Percentiles rank a stretch among this genome's conserved stretches.
phyloP scores from a whole-genome alignment of 2,888 invertebrate species.

The Unio pictorum region DNA sequence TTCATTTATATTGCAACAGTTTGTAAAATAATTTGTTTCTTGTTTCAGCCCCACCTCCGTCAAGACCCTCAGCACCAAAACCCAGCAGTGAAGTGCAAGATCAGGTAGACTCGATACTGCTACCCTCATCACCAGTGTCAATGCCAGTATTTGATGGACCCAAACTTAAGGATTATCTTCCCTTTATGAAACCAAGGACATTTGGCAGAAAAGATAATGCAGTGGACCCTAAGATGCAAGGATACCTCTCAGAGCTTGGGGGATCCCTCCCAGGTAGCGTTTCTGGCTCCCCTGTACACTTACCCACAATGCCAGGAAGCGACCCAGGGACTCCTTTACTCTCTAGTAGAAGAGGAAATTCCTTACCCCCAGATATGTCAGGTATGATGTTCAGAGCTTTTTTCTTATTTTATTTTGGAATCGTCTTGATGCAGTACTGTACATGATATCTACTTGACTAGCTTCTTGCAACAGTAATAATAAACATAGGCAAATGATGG shows the following conservation, averaged over 20 bases:
- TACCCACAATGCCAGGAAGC: conserved; percentile 28
- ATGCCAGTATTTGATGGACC: conserved; percentile 73
- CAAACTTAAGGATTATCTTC: conserved; percentile 91
- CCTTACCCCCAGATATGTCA: too few species aligned
- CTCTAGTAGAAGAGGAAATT: too few species aligned
- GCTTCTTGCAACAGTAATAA: too few species aligned
- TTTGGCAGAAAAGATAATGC: conserved; percentile 60
- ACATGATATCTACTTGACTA: too few species aligned
- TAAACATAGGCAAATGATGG: too few species aligned
- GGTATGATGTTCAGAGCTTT: too few species aligned
- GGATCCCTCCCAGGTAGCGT: conserved; percentile 42
- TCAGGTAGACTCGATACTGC: conserved; percentile 4
- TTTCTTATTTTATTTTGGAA: too few species aligned
- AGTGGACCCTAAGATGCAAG: conserved; percentile 22
- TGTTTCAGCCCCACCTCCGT: conserved; percentile 46
- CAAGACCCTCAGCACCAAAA: conserved; percentile 57
- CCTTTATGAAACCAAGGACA: conserved; percentile 78
- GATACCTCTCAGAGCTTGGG: conserved; percentile 17
- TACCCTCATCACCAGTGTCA: conserved; percentile 14
- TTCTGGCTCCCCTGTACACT: conserved; percentile 39
- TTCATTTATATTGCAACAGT: background rate
- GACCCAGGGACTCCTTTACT: conserved; percentile 25
- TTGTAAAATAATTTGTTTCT: conserved; percentile 1
- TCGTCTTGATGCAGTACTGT: too few species aligned
- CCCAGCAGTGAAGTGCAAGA: conserved; percentile 24